Percentiles rank a stretch among this genome's conserved stretches.
phyloP scores from a whole-genome alignment of 2,797 vertebrate species.

The Oreonectes daqikongensis region DNA sequence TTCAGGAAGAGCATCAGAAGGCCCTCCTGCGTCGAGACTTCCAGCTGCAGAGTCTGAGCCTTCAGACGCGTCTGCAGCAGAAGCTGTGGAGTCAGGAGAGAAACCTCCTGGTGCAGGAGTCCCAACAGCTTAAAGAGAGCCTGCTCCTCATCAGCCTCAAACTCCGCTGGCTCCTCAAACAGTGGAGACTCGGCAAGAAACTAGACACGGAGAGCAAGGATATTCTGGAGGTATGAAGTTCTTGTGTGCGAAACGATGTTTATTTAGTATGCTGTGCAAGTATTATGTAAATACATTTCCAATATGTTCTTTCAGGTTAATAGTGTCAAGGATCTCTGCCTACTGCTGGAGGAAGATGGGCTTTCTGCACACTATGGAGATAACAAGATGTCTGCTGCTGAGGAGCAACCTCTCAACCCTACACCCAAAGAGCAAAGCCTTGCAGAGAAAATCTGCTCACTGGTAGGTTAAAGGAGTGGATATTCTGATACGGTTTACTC shows the following conservation, averaged over 20 bases:
- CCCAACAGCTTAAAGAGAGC: conserved; percentile 93
- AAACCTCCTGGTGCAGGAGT: conserved; percentile 91
- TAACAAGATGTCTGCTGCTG: conserved; percentile 79
- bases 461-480: conserved; percentile 33
- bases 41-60: conserved; percentile 92
- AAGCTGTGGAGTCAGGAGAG: conserved; percentile 96
- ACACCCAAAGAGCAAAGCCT: conserved; percentile 62
- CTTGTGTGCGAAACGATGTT: neutral
- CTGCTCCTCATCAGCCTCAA: conserved; percentile 94
- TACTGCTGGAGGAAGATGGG: conserved; percentile 91
- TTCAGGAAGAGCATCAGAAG: conserved; percentile 95
- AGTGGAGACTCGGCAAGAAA: conserved; percentile 90
- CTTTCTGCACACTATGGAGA: conserved; percentile 82
- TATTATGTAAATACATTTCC: neutral
- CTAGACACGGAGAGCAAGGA: conserved; percentile 86
- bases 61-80: conserved; percentile 92
- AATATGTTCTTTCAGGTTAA: conserved; percentile 81
- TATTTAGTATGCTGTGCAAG: neutral
- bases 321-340: conserved; percentile 92
- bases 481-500: neutral
- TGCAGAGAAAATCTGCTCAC: conserved; percentile 62
- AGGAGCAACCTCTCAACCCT: conserved; percentile 80
- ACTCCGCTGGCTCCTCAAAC: conserved; percentile 94
- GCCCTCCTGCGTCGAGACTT: conserved; percentile 89
- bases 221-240: conserved; percentile 85